Evolutionary conservation across 1,140 invertebrate genomes (phyloP).

Genomic region (Dryas iulia): DNA sequence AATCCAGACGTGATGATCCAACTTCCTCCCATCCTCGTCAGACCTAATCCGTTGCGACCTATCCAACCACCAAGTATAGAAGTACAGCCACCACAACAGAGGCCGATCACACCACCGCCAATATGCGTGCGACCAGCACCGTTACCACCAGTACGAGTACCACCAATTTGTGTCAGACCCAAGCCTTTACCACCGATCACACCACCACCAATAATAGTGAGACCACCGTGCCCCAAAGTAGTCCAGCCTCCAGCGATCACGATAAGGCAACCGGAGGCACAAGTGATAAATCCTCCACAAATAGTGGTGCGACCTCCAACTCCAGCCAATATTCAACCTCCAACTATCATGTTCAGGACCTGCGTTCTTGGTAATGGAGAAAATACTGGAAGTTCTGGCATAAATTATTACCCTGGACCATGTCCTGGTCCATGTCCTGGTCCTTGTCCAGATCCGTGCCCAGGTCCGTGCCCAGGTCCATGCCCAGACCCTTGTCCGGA

Average conservation of each 20-base stretch:
- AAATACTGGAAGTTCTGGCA: background rate
- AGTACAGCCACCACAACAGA: slow-evolving; percentile 41
- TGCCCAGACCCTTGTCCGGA: slow-evolving; percentile 8
- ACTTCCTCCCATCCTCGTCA: slow-evolving; percentile 53
- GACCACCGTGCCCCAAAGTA: slow-evolving; percentile 39
- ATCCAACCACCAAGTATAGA: slow-evolving; percentile 48
- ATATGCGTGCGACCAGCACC: slow-evolving; percentile 45
- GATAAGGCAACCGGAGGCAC: slow-evolving; percentile 39
- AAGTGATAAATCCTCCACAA: slow-evolving; percentile 40
- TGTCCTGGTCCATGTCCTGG: background rate
- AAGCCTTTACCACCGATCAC: slow-evolving; percentile 35
- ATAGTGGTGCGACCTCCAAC: slow-evolving; percentile 44
- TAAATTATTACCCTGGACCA: background rate
- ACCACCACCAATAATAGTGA: slow-evolving; percentile 45
- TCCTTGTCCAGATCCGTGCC: background rate
- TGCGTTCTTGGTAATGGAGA: slow-evolving; percentile 8
- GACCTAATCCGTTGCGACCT: slow-evolving; percentile 37
- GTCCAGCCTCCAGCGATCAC: slow-evolving; percentile 48
- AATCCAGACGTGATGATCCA: slow-evolving; percentile 54
- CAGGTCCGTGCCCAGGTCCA: background rate
- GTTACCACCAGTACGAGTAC: slow-evolving; percentile 42
- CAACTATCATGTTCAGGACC: slow-evolving; percentile 35
- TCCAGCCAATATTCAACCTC: slow-evolving; percentile 40
- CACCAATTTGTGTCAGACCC: slow-evolving; percentile 46
- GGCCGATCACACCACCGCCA: slow-evolving; percentile 44